Conservation (phyloP, 2,113 vertebrate species). For the Taxidea taxus region DNA sequence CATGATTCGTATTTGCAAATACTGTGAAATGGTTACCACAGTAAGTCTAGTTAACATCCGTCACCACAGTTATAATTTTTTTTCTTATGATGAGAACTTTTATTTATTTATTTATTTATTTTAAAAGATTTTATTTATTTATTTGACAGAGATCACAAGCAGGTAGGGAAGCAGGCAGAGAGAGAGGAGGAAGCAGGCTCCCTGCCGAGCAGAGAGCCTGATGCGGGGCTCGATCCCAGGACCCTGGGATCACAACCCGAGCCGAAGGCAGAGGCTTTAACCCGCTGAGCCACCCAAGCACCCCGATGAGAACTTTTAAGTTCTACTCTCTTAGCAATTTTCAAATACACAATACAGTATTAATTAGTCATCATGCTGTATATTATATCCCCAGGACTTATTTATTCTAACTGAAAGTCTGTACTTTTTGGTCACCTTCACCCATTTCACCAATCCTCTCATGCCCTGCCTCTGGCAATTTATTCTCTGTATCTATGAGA, state of each 20-base stretch:
- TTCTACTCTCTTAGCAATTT: neutral
- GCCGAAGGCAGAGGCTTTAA: too few relatives aligned
- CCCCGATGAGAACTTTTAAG: neutral
- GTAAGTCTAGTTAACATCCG: neutral
- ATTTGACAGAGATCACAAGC: too few relatives aligned
- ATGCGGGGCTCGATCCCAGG: too few relatives aligned
- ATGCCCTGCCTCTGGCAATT: neutral
- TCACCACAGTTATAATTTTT: neutral
- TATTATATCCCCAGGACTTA: neutral
- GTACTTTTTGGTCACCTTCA: neutral
- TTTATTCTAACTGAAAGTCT: neutral
- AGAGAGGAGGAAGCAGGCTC: too few relatives aligned
- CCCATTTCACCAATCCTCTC: neutral
- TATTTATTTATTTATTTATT: too few relatives aligned
- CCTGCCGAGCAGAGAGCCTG: too few relatives aligned
- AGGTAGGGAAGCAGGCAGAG: too few relatives aligned
- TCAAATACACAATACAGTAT: neutral
- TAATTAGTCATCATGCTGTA: neutral
- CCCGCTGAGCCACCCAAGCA: too few relatives aligned
- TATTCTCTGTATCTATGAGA: neutral
- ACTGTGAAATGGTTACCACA: neutral
- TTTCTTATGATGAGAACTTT: neutral
- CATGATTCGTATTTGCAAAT: neutral
- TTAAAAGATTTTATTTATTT: too few relatives aligned
- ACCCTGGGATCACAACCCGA: too few relatives aligned